phyloP scores from a whole-genome alignment of 2,797 vertebrate species.

The Gallinago stenura region DNA sequence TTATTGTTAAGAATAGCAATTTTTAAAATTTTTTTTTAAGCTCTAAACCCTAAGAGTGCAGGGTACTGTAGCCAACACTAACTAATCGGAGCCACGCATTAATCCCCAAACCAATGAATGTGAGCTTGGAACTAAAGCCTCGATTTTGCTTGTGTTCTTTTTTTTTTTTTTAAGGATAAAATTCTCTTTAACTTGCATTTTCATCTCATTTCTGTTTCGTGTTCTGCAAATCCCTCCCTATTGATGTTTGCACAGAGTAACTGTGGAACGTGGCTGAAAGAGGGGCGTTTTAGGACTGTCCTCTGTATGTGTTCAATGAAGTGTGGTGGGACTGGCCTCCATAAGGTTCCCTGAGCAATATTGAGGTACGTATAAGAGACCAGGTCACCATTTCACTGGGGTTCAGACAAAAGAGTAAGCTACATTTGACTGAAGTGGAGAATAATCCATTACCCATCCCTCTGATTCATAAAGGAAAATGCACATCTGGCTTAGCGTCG shows the following conservation, averaged over 20 bases:
- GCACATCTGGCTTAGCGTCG: neutral
- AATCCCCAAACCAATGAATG: neutral
- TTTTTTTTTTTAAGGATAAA: constrained; percentile 11
- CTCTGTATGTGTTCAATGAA: neutral
- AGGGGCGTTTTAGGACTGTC: neutral
- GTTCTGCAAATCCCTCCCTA: neutral
- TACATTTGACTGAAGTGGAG: neutral
- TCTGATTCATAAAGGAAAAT: neutral
- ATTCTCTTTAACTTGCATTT: neutral
- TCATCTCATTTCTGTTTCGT: neutral
- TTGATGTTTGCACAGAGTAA: neutral
- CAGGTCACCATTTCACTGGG: neutral
- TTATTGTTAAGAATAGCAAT: neutral
- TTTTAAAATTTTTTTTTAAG: neutral
- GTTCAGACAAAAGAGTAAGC: neutral
- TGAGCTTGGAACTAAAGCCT: neutral
- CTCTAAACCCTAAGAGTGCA: neutral
- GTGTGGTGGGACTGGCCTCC: neutral
- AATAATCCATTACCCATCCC: neutral
- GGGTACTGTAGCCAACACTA: neutral
- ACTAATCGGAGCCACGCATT: neutral
- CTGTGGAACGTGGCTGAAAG: neutral
- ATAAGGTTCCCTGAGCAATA: neutral
- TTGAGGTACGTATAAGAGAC: rapidly evolving
- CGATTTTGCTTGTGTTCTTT: constrained; percentile 25